These are phyloP conservation scores for Hanleya hanleyi DNA, from an alignment of 2,888 invertebrate genomes.

Conservation along the genomic window DNA sequence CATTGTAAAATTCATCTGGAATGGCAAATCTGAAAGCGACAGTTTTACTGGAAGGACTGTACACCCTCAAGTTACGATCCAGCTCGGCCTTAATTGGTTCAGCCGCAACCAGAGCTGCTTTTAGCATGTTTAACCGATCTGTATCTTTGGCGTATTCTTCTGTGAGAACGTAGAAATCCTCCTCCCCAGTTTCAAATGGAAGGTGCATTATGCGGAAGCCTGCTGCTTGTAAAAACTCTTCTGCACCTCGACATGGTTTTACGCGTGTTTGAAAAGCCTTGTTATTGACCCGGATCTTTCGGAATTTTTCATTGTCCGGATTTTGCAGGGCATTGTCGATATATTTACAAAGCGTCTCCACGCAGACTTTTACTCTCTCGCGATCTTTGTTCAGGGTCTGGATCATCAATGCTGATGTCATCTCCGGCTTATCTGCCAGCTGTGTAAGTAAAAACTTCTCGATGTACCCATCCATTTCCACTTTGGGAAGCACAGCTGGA, in stretches of 20 bases:
- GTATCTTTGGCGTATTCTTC: constrained; percentile 54
- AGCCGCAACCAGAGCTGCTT: constrained; percentile 85
- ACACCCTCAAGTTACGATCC: constrained; percentile 78
- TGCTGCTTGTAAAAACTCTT: constrained; percentile 86
- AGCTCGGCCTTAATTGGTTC: constrained; percentile 88
- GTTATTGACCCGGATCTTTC: constrained; percentile 90
- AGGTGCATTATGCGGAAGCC: constrained; percentile 80
- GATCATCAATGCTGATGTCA: constrained; percentile 92
- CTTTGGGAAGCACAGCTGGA: constrained; percentile 80
- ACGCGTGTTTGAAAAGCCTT: constrained; percentile 88
- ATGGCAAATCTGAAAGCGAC: constrained; percentile 77
- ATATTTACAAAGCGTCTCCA: constrained; percentile 90
- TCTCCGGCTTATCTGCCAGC: constrained; percentile 84
- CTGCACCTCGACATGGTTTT: constrained; percentile 84
- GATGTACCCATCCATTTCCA: constrained; percentile 89
- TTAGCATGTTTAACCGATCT: constrained; percentile 77
- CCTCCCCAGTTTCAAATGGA: constrained; percentile 61
- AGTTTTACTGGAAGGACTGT: constrained; percentile 44
- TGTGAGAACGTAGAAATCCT: constrained; percentile 76
- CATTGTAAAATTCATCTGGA: constrained; percentile 88
- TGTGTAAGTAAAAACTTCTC: constrained; percentile 89
- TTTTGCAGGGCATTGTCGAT: constrained; percentile 90
- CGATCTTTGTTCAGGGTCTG: constrained; percentile 87
- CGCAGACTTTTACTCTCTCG: constrained; percentile 83
- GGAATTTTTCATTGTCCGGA: constrained; percentile 91